Evolutionary conservation across 2,113 vertebrate genomes (phyloP).

Genomic region (Guaruba guarouba): DNA sequence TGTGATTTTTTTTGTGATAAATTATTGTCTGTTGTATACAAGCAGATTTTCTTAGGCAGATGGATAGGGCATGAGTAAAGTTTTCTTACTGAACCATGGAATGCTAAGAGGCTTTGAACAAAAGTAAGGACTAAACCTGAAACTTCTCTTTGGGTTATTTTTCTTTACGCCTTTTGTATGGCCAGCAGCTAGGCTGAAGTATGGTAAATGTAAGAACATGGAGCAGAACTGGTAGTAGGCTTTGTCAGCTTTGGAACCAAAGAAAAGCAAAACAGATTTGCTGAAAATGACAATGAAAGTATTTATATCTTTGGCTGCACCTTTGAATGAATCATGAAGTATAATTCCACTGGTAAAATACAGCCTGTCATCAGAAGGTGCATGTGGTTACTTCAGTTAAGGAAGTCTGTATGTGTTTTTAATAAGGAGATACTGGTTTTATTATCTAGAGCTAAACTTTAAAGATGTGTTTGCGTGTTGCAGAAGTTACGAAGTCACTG

Average conservation of each 20-base stretch:
- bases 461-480: neutral
- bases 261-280: slow-evolving; percentile 85
- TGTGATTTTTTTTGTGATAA: neutral
- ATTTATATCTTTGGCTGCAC: slow-evolving; percentile 82
- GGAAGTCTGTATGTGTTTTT: neutral
- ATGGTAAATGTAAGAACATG: neutral
- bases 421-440: neutral
- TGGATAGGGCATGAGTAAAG: neutral
- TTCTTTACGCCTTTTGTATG: neutral
- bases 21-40: neutral
- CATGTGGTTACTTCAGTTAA: neutral
- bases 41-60: neutral
- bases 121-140: neutral
- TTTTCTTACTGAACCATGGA: neutral
- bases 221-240: slow-evolving; percentile 72
- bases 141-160: neutral
- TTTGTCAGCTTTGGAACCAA: slow-evolving; percentile 91
- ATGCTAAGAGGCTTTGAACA: neutral
- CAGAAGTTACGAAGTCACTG: neutral
- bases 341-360: slow-evolving; percentile 88
- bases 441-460: neutral
- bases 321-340: slow-evolving; percentile 67
- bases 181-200: neutral
- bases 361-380: neutral
- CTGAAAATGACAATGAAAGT: slow-evolving; percentile 91